Evolutionary conservation across 2,888 invertebrate species (phyloP).

Genomic region (Drosophila vallismaia): DNA sequence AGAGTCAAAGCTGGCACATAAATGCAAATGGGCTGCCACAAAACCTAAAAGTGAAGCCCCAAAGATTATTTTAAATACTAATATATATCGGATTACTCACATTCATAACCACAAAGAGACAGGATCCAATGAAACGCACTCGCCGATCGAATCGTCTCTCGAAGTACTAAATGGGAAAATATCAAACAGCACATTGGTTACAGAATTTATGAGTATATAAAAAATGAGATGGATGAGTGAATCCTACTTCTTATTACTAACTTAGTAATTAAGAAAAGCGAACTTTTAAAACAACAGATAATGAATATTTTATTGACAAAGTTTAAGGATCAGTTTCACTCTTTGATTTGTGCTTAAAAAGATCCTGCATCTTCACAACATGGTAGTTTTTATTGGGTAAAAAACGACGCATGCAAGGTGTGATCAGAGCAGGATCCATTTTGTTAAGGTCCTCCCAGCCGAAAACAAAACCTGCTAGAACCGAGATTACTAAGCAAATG

Average conservation of each 20-base stretch:
- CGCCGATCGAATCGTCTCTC: constrained; percentile 89
- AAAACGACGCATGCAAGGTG: constrained; percentile 87
- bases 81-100: constrained; percentile 84
- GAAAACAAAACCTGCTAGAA: constrained; percentile 86
- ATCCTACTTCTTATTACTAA: not conserved
- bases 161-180: constrained; percentile 87
- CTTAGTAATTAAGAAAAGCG: not conserved
- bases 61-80: not conserved
- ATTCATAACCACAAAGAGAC: constrained; percentile 87
- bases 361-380: constrained; percentile 56
- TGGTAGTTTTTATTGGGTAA: constrained; percentile 67
- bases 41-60: constrained; percentile 44
- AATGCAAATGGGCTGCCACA: constrained; percentile 84
- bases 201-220: constrained; percentile 2
- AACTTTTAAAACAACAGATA: not conserved
- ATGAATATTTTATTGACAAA: not conserved
- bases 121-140: constrained; percentile 88
- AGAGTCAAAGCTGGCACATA: constrained; percentile 91
- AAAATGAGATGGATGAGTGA: constrained; percentile 9
- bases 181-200: constrained; percentile 8
- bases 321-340: not conserved
- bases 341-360: constrained; percentile 50
- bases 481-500: constrained; percentile 86
- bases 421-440: constrained; percentile 86
- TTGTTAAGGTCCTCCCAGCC: constrained; percentile 85